A percentile compares a stretch with the other conserved stretches of the same genome.
These are phyloP conservation scores for Galeopsomyia nigrocyanea DNA, from an alignment of 2,888 invertebrate genomes.

Conservation along the genomic window DNA sequence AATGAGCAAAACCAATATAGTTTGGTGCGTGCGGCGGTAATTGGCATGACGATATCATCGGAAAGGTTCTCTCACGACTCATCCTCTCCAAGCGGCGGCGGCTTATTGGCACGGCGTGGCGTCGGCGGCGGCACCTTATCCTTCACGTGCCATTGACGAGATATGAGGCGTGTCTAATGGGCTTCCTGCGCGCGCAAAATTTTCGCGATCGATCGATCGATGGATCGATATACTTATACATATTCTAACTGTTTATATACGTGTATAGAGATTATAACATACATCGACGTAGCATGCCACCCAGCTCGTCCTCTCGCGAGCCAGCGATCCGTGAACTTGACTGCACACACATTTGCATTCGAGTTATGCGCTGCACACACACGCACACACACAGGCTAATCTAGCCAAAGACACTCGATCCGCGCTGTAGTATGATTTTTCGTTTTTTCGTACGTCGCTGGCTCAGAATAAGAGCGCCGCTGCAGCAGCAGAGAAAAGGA, in stretches of 20 bases:
- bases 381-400: too few relatives aligned
- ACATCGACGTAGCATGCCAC: constrained; percentile 46
- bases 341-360: constrained; percentile 58
- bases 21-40: constrained; percentile 52
- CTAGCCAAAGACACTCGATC: constrained; percentile 36
- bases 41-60: constrained; percentile 62
- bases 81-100: constrained; percentile 57
- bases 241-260: too few relatives aligned
- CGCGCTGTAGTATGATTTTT: constrained; percentile 24
- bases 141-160: constrained; percentile 57
- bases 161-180: constrained; percentile 67
- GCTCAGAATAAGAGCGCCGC: constrained; percentile 49
- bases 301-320: constrained; percentile 50
- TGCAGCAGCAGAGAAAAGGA: too few relatives aligned
- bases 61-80: constrained; percentile 60
- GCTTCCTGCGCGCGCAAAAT: constrained; percentile 3
- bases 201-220: not conserved
- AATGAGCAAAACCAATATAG: constrained; percentile 33
- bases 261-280: constrained; percentile 32
- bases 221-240: too few relatives aligned
- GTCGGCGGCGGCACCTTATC: constrained; percentile 34
- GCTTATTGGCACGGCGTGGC: not conserved
- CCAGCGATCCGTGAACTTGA: constrained; percentile 56
- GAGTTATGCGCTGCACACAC: constrained; percentile 63
- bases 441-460: constrained; percentile 44